Percentiles rank a stretch among this genome's conserved stretches.
Evolutionary conservation across 2,797 vertebrate species (phyloP).

Genomic region (Melanotaenia pygmaea): DNA sequence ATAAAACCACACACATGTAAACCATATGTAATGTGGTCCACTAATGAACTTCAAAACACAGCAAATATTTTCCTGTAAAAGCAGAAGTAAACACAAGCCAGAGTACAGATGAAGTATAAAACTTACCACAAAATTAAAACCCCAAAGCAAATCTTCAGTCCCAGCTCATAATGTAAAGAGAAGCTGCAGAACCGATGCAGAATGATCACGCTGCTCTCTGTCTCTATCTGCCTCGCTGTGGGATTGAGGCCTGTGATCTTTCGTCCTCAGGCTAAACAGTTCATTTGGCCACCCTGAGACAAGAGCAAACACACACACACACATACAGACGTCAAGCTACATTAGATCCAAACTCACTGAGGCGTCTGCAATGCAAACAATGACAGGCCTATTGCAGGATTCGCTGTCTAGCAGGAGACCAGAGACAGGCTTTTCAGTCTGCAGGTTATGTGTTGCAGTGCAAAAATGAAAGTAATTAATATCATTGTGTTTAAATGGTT

Average conservation of each 20-base stretch:
- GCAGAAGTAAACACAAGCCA: slow-evolving; percentile 38
- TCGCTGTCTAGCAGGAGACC: slow-evolving; percentile 36
- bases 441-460: neutral
- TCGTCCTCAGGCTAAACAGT: slow-evolving; percentile 69
- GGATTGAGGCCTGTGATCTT: slow-evolving; percentile 61
- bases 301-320: slow-evolving; percentile 77
- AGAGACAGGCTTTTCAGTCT: slow-evolving; percentile 39
- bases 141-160: slow-evolving; percentile 48
- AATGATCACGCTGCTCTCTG: slow-evolving; percentile 32
- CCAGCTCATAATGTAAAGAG: slow-evolving; percentile 64
- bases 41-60: slow-evolving; percentile 51
- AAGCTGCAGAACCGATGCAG: slow-evolving; percentile 34
- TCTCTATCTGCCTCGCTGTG: slow-evolving; percentile 42
- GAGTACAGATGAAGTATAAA: slow-evolving; percentile 16
- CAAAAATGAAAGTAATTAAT: slow-evolving; percentile 5
- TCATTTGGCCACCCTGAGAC: slow-evolving; percentile 73
- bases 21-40: slow-evolving; percentile 41
- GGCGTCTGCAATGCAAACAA: slow-evolving; percentile 78
- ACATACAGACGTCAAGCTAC: slow-evolving; percentile 70
- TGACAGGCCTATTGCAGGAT: slow-evolving; percentile 50
- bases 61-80: slow-evolving; percentile 40
- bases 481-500: neutral
- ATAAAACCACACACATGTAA: slow-evolving; percentile 52
- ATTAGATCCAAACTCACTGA: slow-evolving; percentile 76
- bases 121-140: slow-evolving; percentile 72